Base-by-base conservation (phyloP, 2,113 vertebrate genomes). In the Sinocyclocheilus maitianheensis region DNA sequence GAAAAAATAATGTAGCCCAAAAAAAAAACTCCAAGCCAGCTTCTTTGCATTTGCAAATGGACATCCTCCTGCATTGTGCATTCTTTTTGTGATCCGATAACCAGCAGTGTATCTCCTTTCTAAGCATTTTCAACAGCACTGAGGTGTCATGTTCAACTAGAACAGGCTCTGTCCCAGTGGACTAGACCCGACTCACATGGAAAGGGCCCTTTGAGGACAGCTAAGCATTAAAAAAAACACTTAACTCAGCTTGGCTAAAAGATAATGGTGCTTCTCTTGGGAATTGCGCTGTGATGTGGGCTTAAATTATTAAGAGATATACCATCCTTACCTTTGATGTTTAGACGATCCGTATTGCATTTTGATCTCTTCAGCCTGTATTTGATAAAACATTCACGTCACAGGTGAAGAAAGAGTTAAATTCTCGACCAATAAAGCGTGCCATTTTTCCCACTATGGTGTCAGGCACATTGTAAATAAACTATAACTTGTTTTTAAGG, bases 401-500 rank as follows among this genome's bases (percentile, higher is more conserved):
- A 3, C 22, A 7, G 11, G 79, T 9, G 20, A 85, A 53, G 46
- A 58, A 80, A 67, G 75, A 18, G 84, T 86, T 88, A 86, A 86
- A 77, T 78, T 40, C 16, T 55, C 18, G 20, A 83, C 81, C 65
- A 83, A 83, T 83, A 82, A 82, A 69, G 34, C 11, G 22, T 65
- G 16, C 43, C 63, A 26, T 81, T 88, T 74, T 6, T 37, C 69
- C 72, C 87, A 88, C 58, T 7, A 84, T 86, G 88, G 88, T 89
- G 71, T 89, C 89, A 89, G 87, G 79, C 83, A 83, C 8, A 8
- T 83, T 85, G 22, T 40, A 86, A 86, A 69, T 91, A 91, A 90
- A 91, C 90, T 87, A 90, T 92, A 91, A 92, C 86, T 88, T 92
- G 83, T 89, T 93, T 91, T 91, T 90, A 88, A 92, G 90, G 82